Percentiles rank a stretch among this genome's conserved stretches.
phyloP scores from a whole-genome alignment of 2,113 vertebrate species.

The Anolis sagrei region DNA sequence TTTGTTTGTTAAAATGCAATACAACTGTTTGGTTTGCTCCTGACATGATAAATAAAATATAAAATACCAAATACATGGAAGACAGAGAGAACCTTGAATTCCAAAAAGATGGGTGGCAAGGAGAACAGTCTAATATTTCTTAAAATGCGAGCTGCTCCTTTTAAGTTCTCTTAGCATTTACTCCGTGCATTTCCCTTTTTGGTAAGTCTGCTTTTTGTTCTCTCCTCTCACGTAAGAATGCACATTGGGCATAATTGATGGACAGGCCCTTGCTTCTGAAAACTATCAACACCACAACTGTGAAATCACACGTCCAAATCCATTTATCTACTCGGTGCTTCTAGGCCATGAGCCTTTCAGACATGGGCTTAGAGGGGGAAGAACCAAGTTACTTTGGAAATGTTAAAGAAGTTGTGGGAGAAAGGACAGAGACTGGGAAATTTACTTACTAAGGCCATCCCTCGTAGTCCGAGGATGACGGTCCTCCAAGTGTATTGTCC shows the following conservation, averaged over 20 bases:
- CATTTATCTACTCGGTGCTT: constrained; percentile 63
- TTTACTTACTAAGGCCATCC: no score
- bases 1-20: no score
- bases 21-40: no score
- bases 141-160: constrained; percentile 21
- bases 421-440: constrained; percentile 56
- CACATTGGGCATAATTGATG: constrained; percentile 64
- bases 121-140: constrained; percentile 24
- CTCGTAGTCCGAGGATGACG: no score
- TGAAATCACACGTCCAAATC: constrained; percentile 72
- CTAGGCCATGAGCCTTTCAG: constrained; percentile 26
- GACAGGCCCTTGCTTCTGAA: constrained; percentile 63
- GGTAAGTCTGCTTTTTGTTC: constrained; percentile 59
- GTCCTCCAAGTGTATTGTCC: no score
- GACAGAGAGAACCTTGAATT: not conserved
- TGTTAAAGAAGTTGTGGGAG: constrained; percentile 44
- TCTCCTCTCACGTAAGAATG: constrained; percentile 59
- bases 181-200: constrained; percentile 60
- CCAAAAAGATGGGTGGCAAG: not conserved
- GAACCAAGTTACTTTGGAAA: constrained; percentile 65
- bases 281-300: constrained; percentile 58
- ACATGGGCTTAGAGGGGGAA: constrained; percentile 58
- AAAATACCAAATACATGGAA: no score
- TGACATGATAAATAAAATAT: no score
- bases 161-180: constrained; percentile 52